Percentiles rank a stretch among this genome's conserved stretches.
Evolutionary conservation across 2,888 invertebrate genomes (phyloP).

Genomic region (Patella caerulea): DNA sequence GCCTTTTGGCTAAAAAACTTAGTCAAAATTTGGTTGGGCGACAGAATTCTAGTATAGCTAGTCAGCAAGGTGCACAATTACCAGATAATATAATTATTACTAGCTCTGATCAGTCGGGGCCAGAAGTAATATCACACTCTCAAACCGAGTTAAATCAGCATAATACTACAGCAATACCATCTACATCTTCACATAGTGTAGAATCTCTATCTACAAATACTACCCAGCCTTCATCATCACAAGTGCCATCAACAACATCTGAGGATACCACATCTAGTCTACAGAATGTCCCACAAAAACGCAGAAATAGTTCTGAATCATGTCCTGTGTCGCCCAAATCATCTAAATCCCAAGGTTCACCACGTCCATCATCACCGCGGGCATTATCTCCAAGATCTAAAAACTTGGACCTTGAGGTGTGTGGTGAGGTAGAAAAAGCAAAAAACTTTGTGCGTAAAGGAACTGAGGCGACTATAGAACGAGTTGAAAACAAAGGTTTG

Average conservation of each 20-base stretch:
- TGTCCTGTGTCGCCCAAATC: conserved; percentile 16
- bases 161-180: no score
- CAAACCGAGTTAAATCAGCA: no score
- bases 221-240: background rate
- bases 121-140: no score
- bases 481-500: background rate
- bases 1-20: conserved; percentile 90
- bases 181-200: background rate
- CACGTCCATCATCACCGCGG: conserved; percentile 21
- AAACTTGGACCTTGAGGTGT: conserved; percentile 43
- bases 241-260: background rate
- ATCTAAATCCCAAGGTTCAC: background rate
- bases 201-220: background rate
- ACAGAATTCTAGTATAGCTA: conserved; percentile 26
- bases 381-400: conserved; percentile 18
- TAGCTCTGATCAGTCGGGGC: no score
- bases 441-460: conserved; percentile 35
- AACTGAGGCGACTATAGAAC: background rate
- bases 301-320: conserved; percentile 29
- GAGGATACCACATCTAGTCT: background rate
- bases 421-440: conserved; percentile 48
- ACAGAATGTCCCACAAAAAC: background rate
- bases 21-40: conserved; percentile 38
- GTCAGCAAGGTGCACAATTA: conserved; percentile 9
- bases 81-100: background rate